Conservation (phyloP, 2,113 vertebrate genomes). For the Phaetusa simplex region DNA sequence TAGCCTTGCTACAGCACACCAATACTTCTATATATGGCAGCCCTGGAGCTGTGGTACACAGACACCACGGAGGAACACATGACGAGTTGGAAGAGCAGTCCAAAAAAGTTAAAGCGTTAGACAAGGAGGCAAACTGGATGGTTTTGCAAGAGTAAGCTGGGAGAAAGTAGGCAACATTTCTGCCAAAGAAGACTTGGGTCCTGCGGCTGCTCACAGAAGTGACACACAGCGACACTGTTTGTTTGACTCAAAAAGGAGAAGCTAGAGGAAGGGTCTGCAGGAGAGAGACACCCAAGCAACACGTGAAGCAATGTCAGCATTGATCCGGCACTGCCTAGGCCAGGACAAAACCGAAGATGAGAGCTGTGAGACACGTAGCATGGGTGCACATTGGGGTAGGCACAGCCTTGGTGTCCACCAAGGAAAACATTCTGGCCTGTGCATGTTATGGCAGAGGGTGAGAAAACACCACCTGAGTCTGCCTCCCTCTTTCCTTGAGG, state of each 20-base stretch:
- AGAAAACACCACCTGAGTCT: not conserved
- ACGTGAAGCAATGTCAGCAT: not conserved
- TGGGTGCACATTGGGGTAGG: fast-evolving
- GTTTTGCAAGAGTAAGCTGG: not conserved
- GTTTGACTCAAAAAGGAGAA: not conserved
- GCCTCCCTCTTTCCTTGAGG: not conserved
- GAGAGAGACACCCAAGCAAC: not conserved
- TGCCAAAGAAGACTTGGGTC: not conserved
- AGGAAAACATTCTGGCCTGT: not conserved
- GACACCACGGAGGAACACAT: not conserved
- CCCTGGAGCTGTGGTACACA: constrained; percentile 1
- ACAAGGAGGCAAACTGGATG: not conserved
- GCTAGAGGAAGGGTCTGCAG: not conserved
- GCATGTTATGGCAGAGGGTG: fast-evolving
- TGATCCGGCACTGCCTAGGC: not conserved
- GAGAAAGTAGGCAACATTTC: not conserved
- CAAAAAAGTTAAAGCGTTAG: not conserved
- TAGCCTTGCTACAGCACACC: not conserved
- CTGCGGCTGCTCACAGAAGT: not conserved
- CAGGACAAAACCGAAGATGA: not conserved
- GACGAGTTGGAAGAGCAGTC: not conserved
- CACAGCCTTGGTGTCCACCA: not conserved
- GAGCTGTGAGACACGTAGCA: fast-evolving
- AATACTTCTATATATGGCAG: constrained; percentile 31
- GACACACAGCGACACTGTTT: not conserved